These are phyloP conservation scores for Lordiphosa stackelbergi DNA, from an alignment of 1,140 invertebrate species.

Conservation along the genomic window DNA sequence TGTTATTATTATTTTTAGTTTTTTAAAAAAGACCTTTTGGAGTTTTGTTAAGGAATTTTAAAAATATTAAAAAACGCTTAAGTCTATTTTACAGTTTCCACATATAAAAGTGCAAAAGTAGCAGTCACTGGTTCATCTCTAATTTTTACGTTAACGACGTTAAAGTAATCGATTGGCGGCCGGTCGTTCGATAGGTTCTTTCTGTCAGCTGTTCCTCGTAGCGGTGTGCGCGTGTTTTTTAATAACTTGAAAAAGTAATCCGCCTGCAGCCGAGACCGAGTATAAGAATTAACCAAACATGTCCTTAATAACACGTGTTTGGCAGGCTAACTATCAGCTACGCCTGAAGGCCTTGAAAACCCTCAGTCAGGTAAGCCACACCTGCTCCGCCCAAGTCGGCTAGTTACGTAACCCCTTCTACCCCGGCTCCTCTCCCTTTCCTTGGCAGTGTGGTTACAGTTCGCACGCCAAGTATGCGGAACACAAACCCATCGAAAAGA, in stretches of 20 bases:
- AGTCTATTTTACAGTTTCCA: too few relatives aligned
- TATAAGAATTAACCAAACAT: constrained; percentile 21
- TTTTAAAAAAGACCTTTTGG: too few relatives aligned
- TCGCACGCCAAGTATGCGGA: constrained; percentile 79
- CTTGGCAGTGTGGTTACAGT: constrained; percentile 70
- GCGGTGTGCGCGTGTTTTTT: not conserved
- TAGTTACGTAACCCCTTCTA: constrained; percentile 55
- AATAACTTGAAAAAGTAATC: not conserved
- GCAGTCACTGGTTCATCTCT: too few relatives aligned
- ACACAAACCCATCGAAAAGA: constrained; percentile 88
- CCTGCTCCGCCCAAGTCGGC: not conserved
- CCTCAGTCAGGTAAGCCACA: constrained; percentile 41
- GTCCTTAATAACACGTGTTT: constrained; percentile 56
- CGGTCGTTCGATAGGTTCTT: too few relatives aligned
- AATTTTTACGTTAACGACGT: too few relatives aligned
- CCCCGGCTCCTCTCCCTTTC: not conserved
- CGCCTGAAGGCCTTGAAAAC: constrained; percentile 46
- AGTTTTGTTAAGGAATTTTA: too few relatives aligned
- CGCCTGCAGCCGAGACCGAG: too few relatives aligned
- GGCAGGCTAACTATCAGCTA: constrained; percentile 40
- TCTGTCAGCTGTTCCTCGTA: not conserved
- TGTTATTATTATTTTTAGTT: too few relatives aligned
- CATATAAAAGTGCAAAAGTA: too few relatives aligned
- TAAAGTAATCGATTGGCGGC: too few relatives aligned
- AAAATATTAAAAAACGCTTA: too few relatives aligned